These are phyloP conservation scores for Limnephilus marmoratus DNA, from an alignment of 2,888 invertebrate species.

Conservation along the genomic window DNA sequence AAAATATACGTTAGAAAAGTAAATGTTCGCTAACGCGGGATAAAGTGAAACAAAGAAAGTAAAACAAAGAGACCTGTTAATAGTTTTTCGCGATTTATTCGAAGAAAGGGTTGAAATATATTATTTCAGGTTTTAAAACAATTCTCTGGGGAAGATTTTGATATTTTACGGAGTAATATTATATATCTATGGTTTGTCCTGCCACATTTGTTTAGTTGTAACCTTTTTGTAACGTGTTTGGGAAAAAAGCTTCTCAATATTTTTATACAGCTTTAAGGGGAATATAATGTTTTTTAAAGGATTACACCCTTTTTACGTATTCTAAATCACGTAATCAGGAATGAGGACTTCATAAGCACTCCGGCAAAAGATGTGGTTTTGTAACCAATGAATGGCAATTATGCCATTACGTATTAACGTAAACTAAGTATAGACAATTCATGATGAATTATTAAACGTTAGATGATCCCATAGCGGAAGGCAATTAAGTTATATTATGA, in stretches of 20 bases:
- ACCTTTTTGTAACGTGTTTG: background rate
- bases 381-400: too few species aligned
- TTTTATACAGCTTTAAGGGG: background rate
- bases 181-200: background rate
- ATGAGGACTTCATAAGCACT: background rate
- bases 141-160: background rate
- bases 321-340: background rate
- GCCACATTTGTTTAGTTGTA: background rate
- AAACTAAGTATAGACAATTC: background rate
- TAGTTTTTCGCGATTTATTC: background rate
- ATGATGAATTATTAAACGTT: background rate
- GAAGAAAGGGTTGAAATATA: background rate
- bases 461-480: background rate
- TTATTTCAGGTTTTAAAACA: background rate
- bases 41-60: background rate
- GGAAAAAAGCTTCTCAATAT: background rate
- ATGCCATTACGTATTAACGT: too few species aligned
- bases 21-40: background rate
- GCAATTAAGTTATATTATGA: background rate
- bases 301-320: background rate
- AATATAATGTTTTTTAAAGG: background rate
- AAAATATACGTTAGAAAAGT: conserved; percentile 20
- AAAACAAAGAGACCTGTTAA: conserved; percentile 2
- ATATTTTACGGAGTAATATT: background rate
- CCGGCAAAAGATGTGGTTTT: too few species aligned